phyloP scores from a whole-genome alignment of 1,140 invertebrate species.

The Pteromalus puparum region DNA sequence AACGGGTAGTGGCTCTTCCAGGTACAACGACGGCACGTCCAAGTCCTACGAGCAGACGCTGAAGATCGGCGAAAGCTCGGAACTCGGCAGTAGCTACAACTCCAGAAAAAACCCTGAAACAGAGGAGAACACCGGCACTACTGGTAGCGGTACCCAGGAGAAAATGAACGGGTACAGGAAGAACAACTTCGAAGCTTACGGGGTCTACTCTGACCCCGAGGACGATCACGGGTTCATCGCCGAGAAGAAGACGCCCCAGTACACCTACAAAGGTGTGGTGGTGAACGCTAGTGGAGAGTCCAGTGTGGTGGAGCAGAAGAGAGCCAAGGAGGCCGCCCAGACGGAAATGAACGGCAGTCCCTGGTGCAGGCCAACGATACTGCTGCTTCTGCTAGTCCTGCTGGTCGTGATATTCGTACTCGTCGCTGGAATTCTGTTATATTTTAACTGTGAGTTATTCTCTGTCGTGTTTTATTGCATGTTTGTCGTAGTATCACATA shows the following conservation, averaged over 20 bases:
- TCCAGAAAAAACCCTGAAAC: constrained; percentile 68
- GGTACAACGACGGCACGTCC: constrained; percentile 61
- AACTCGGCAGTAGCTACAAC: constrained; percentile 56
- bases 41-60: constrained; percentile 70
- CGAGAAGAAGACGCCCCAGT: constrained; percentile 70
- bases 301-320: constrained; percentile 71
- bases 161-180: constrained; percentile 73
- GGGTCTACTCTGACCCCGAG: constrained; percentile 75
- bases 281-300: constrained; percentile 75
- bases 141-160: constrained; percentile 52
- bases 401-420: constrained; percentile 77
- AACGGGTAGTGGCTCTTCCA: constrained; percentile 51
- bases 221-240: constrained; percentile 76
- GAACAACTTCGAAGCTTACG: constrained; percentile 75
- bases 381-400: constrained; percentile 75
- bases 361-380: constrained; percentile 76
- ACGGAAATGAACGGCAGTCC: constrained; percentile 66
- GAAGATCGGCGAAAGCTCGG: constrained; percentile 69
- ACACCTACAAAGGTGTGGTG: constrained; percentile 75
- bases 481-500: background rate
- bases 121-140: constrained; percentile 56
- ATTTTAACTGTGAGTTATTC: constrained; percentile 78
- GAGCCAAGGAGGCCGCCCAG: constrained; percentile 63
- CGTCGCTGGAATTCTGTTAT: constrained; percentile 77
- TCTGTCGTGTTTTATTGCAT: constrained; percentile 12